Evolutionary conservation across 1,140 invertebrate species (phyloP).

Genomic region (Pseudomyrmex gracilis): DNA sequence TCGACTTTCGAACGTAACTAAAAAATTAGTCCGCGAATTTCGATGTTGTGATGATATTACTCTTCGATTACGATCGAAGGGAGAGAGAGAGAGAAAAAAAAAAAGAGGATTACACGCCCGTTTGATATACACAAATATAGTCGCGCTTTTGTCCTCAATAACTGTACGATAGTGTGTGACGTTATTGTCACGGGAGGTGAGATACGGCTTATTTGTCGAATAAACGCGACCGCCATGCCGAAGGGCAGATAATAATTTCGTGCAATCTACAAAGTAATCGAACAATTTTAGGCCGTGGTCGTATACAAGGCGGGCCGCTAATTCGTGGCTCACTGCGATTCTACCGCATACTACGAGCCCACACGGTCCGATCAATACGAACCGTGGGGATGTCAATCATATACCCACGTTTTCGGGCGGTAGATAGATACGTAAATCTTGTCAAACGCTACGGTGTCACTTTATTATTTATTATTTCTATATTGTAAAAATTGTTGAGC

Average conservation of each 20-base stretch:
- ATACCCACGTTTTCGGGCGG: constrained; percentile 14
- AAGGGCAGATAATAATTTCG: constrained; percentile 56
- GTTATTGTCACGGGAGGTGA: constrained; percentile 22
- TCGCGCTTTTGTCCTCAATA: not conserved
- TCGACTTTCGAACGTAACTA: not conserved
- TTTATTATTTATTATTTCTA: no score
- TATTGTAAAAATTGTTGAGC: not conserved
- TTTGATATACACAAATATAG: constrained; percentile 5
- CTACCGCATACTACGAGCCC: constrained; percentile 61
- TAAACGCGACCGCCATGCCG: constrained; percentile 8
- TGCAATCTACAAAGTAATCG: constrained; percentile 42
- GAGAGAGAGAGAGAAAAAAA: no score
- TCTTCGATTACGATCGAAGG: constrained; percentile 7
- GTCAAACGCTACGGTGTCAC: constrained; percentile 15
- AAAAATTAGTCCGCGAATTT: not conserved
- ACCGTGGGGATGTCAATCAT: constrained; percentile 57
- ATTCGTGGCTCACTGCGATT: constrained; percentile 69
- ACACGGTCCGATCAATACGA: constrained; percentile 69
- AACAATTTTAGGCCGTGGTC: constrained; percentile 39
- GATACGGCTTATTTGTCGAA: constrained; percentile 51
- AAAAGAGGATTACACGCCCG: constrained; percentile 1
- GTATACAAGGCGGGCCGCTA: constrained; percentile 44
- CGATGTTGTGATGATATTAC: not conserved
- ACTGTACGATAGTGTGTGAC: constrained; percentile 21
- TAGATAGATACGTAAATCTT: not conserved